Evolutionary conservation across 2,797 vertebrate genomes (phyloP).

Genomic region (Ctenopoma kingsleyae): DNA sequence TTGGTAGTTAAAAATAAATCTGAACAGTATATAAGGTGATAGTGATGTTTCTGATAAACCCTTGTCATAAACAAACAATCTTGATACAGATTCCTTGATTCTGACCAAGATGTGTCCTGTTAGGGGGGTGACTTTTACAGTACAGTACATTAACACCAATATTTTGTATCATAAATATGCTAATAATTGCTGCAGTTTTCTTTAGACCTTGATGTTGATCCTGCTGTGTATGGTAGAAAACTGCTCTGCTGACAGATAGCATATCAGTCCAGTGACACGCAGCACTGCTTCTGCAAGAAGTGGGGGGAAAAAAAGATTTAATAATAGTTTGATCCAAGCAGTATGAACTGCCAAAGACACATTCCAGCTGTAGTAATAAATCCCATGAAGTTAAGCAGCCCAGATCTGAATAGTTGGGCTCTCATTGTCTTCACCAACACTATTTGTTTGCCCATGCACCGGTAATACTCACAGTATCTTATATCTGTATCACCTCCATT

Average conservation of each 20-base stretch:
- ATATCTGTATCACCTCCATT: background rate
- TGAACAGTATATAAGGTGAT: too few species aligned
- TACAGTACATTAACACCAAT: too few species aligned
- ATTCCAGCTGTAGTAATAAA: constrained; percentile 17
- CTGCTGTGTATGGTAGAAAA: background rate
- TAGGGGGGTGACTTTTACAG: too few species aligned
- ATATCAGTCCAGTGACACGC: constrained; percentile 11
- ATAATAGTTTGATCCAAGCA: constrained; percentile 20
- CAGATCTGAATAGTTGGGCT: background rate
- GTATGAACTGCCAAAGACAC: constrained; percentile 3
- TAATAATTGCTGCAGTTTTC: background rate
- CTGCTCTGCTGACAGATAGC: background rate
- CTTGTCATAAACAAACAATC: too few species aligned
- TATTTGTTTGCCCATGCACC: too few species aligned
- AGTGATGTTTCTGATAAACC: too few species aligned
- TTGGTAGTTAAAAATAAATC: too few species aligned
- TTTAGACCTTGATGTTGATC: background rate
- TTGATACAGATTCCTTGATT: too few species aligned
- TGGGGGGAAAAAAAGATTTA: constrained; percentile 22
- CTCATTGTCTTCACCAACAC: background rate
- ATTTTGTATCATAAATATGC: too few species aligned
- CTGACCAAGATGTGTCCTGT: too few species aligned
- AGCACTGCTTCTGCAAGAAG: constrained; percentile 13
- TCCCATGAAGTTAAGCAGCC: background rate
- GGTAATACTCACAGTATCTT: background rate